Base-by-base conservation (phyloP, 2,888 invertebrate genomes). In the Germaria angustata region DNA sequence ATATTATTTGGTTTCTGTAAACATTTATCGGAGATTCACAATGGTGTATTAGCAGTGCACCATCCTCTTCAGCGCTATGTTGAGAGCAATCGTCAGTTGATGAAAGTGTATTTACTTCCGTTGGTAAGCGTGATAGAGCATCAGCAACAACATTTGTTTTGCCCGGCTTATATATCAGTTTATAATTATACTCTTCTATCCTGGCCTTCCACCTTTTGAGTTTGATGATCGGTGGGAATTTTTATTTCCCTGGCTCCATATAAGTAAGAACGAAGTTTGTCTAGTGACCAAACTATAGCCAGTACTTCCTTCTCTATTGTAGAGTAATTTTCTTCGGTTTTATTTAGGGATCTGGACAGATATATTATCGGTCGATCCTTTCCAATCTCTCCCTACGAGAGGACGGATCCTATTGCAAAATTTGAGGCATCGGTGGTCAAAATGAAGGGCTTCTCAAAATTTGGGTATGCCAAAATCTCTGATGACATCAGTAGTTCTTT, bases 341-440 rank as follows among this genome's bases (percentile, higher is more conserved):
- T 72, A 34, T 24, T 44, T 57, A 2, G 81, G 59, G 65, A 72
- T 17, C 69, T 55, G 3, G 73, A 82, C 5, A 82, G 44, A 22
- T 51, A 81, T 77, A 28, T n/a, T 5, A 53, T 53, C n/a, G 55
- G 55, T 34, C 3, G 28, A 9, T 34, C 55, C 11, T 32, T 69
- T 20, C 75, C 75, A 7, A 59, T 11, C 46, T 77, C 66, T 17
- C 63, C 81, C 59, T 84, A 81, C 7, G 76, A 79, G 9, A 84
- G 63, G 2, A 80, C 66, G 22, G 81, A 66, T 17, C 82, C 84
- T 20, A 84, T 76, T 13, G 80, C 84, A 11, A 59, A 61, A 36
- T 84, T 59, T 2, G 81, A 84, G 13, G 85, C 85, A 22, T 85
- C 84, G 3, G 82, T 81, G 0, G 77, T 53, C 1, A 80, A 71